Evolutionary conservation across 2,113 vertebrate species (phyloP).

Genomic region (Conger conger): DNA sequence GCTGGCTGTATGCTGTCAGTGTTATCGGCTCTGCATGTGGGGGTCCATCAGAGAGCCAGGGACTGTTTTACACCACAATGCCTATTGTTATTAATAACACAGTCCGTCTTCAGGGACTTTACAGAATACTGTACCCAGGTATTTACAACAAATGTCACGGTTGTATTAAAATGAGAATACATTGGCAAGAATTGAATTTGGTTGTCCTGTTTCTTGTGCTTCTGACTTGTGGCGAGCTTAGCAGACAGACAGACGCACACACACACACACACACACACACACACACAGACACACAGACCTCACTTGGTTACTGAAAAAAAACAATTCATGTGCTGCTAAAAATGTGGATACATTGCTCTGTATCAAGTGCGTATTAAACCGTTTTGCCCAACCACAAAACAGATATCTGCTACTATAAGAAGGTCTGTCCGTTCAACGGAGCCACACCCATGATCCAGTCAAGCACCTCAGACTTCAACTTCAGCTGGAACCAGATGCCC

Average conservation of each 20-base stretch:
- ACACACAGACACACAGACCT: too few species aligned
- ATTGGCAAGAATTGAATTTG: not conserved
- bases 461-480: slow-evolving; percentile 91
- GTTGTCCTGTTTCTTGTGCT: not conserved
- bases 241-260: not conserved
- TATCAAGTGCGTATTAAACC: slow-evolving; percentile 22
- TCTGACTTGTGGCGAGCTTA: not conserved
- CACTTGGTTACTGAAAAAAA: too few species aligned
- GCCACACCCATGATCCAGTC: slow-evolving; percentile 90
- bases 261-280: not conserved
- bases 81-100: slow-evolving; percentile 8
- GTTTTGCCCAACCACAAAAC: slow-evolving; percentile 29
- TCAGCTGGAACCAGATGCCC: slow-evolving; percentile 99
- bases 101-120: not conserved
- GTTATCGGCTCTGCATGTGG: slow-evolving; percentile 4
- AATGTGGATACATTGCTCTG: slow-evolving; percentile 2
- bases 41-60: slow-evolving; percentile 4
- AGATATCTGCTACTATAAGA: slow-evolving; percentile 96
- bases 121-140: not conserved
- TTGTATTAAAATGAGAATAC: not conserved
- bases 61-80: slow-evolving; percentile 14
- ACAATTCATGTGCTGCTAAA: not conserved
- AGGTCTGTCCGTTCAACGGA: slow-evolving; percentile 91
- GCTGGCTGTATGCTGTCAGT: not conserved
- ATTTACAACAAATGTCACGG: not conserved